These are phyloP conservation scores for Chlorops oryzae DNA, from an alignment of 1,140 invertebrate genomes.

Conservation along the genomic window DNA sequence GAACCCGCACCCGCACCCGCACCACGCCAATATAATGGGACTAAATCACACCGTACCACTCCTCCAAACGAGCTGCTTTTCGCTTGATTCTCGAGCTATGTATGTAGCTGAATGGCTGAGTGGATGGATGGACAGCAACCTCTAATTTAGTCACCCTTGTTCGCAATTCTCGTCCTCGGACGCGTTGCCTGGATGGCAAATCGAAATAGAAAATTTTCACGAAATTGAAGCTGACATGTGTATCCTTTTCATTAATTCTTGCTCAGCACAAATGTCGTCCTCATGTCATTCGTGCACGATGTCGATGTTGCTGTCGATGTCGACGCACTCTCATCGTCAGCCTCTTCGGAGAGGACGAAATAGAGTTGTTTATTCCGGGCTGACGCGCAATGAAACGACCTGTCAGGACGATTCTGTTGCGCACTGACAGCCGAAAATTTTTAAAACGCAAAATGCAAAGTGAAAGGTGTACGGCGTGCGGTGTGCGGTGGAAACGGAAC, in stretches of 20 bases:
- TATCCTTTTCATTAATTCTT: conserved; percentile 48
- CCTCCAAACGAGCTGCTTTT: neutral
- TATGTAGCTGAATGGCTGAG: no score
- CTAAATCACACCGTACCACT: conserved; percentile 5
- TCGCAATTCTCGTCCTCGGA: neutral
- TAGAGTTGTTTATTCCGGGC: conserved; percentile 36
- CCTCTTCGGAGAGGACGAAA: conserved; percentile 15
- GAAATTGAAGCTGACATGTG: conserved; percentile 47
- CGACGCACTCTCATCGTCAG: neutral
- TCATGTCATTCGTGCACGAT: no score
- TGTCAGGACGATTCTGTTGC: conserved; percentile 35
- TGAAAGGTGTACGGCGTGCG: neutral
- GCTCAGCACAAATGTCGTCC: conserved; percentile 11
- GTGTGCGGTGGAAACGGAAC: conserved; percentile 11
- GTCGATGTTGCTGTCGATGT: neutral
- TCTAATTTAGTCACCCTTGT: neutral
- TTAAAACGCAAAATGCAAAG: conserved; percentile 22
- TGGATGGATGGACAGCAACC: conserved; percentile 1
- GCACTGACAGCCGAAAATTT: conserved; percentile 35
- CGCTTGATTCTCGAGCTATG: no score
- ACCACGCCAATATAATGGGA: neutral
- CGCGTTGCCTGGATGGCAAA: neutral
- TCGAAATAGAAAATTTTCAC: conserved; percentile 13
- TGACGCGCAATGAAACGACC: conserved; percentile 22
- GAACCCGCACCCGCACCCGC: neutral